Evolutionary conservation across 2,797 vertebrate genomes (phyloP).

Genomic region (Silurus aristotelis): DNA sequence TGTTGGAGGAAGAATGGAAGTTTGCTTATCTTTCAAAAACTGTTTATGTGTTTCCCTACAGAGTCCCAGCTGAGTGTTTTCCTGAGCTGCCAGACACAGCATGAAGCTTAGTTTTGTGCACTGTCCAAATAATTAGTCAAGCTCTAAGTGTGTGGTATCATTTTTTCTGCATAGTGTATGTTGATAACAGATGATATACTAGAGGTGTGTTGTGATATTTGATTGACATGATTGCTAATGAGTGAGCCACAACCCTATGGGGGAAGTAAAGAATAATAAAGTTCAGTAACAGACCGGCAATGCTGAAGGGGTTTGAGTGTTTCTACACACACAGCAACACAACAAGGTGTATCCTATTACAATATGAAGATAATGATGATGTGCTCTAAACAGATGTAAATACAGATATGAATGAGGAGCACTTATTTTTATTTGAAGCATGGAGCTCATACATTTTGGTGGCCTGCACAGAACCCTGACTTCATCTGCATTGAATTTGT

Average conservation of each 20-base stretch:
- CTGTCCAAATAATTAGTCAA: conserved; percentile 49
- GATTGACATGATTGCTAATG: no score
- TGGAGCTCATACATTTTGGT: neutral
- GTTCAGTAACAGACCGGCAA: no score
- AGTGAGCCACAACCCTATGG: no score
- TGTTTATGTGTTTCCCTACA: conserved; percentile 44
- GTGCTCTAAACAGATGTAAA: neutral
- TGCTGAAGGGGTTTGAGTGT: no score
- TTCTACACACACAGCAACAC: no score
- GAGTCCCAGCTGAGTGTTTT: conserved; percentile 51
- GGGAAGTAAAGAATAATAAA: no score
- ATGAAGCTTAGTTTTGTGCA: conserved; percentile 43
- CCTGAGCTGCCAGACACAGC: conserved; percentile 41
- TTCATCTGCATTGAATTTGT: neutral
- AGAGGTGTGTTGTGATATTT: no score
- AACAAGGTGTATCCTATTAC: neutral
- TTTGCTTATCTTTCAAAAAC: conserved; percentile 51
- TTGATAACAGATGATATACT: conserved; percentile 35
- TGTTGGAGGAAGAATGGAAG: conserved; percentile 45
- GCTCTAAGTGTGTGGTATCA: conserved; percentile 24
- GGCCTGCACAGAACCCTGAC: neutral
- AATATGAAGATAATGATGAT: neutral
- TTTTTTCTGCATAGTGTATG: conserved; percentile 33
- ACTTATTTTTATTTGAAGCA: neutral
- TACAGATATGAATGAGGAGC: neutral